Conservation (phyloP, 2,113 vertebrate species). For the Poeciliopsis turrubarensis region DNA sequence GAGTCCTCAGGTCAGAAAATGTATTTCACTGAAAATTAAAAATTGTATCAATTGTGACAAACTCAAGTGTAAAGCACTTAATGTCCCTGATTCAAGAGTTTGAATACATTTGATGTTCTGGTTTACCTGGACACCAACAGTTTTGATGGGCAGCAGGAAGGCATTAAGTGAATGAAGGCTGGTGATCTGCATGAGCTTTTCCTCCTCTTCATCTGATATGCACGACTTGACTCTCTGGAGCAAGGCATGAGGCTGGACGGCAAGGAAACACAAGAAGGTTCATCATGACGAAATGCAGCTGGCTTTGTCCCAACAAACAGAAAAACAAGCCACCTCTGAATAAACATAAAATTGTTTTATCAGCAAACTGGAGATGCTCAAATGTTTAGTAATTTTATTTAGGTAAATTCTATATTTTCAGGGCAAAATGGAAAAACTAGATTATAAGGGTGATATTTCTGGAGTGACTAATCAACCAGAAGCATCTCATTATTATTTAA, state of each 20-base stretch:
- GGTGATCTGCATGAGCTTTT: constrained; percentile 98
- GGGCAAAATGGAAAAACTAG: neutral
- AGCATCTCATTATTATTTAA: too few species aligned
- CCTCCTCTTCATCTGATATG: constrained; percentile 96
- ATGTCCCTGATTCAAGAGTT: neutral
- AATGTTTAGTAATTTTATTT: neutral
- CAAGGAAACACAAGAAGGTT: neutral
- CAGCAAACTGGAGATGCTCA: too few species aligned
- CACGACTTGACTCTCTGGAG: constrained; percentile 97
- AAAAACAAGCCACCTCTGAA: too few species aligned
- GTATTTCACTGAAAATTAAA: neutral
- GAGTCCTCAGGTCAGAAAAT: too few species aligned
- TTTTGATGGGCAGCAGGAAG: constrained; percentile 98
- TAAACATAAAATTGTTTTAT: too few species aligned
- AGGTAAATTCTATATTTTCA: neutral
- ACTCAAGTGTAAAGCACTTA: neutral
- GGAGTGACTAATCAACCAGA: too few species aligned
- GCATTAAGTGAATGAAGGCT: constrained; percentile 98
- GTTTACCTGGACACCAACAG: constrained; percentile 95
- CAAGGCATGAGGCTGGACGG: constrained; percentile 88
- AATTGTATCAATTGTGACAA: neutral
- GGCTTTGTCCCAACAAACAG: neutral
- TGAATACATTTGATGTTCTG: neutral
- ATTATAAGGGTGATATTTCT: too few species aligned
- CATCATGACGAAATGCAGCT: neutral